Base-by-base conservation (phyloP, 2,888 invertebrate species). In the Sclerodermus sp. region DNA sequence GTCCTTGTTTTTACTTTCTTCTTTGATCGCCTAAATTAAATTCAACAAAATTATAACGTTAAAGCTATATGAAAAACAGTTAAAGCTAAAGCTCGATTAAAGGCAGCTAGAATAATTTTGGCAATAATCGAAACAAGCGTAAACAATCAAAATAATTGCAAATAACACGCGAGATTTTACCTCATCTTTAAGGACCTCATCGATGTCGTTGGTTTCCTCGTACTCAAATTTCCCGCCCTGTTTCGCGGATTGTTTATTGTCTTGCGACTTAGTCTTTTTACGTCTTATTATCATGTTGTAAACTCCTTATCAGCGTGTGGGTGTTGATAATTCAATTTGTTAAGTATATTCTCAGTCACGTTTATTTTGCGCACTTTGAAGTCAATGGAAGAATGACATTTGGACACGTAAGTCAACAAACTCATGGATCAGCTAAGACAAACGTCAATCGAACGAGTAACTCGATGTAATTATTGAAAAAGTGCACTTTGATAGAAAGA, bases 241-340 rank as follows among this genome's bases (percentile, higher is more conserved):
- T n/a, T 49, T 45, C 23, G 50, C 47, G 29, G 53, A 49, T 36
- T 58, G 61, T 47, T 66, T 64, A 16, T 64, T 66, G 46, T 66
- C 60, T 38, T 48, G 45, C 23, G 51, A 52, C 43, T 43, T 62
- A 41, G 47, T 61, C 52, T 64, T 70, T 48, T 68, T 70, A 10
- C 73, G 73, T 43, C 73, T 74, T 38, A 68, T 66, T 46, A 73
- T 69, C 75, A 76, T 75, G 4, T 13, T 34, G 3, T 4, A 34
- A 34, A 8, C 6, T 34, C 10, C 8, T 23, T 23, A 23, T n/a
- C n/a, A n/a, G n/a, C n/a, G n/a, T 8, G 23, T 23, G 23, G 4
- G 23, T 5, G 3, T 5, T 8, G 8, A 23, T 23, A 8, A 23
- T 23, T 23, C 8, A 23, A 23, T 5, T 23, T 23, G 8, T 23